Conservation (phyloP, 2,888 invertebrate species). For the Cephus rjabovi region DNA sequence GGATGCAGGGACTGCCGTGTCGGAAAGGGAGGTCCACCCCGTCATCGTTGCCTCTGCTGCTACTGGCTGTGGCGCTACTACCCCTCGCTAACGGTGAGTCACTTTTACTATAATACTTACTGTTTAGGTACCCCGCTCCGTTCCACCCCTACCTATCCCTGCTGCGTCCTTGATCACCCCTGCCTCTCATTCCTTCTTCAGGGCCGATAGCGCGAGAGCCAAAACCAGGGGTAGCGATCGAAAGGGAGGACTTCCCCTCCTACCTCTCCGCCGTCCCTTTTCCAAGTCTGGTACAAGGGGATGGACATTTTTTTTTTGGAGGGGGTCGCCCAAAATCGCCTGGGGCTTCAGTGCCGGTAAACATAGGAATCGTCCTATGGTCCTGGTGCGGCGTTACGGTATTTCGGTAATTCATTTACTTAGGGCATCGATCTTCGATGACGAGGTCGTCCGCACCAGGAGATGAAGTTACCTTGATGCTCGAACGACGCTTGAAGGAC, state of each 20-base stretch:
- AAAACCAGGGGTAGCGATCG: neutral
- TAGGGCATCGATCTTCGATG: slow-evolving; percentile 27
- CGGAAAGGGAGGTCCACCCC: slow-evolving; percentile 50
- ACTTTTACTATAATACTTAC: slow-evolving; percentile 42
- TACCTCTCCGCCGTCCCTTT: no score
- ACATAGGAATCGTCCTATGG: neutral
- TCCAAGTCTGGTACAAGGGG: neutral
- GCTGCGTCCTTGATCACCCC: no score
- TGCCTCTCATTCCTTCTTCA: no score
- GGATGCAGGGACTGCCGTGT: slow-evolving; percentile 57
- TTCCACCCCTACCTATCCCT: neutral
- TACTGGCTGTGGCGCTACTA: slow-evolving; percentile 43
- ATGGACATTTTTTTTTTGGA: slow-evolving; percentile 34
- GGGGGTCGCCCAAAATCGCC: slow-evolving; percentile 25
- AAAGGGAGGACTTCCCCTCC: neutral
- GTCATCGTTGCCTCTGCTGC: slow-evolving; percentile 49
- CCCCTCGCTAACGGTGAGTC: slow-evolving; percentile 62
- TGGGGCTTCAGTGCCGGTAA: neutral
- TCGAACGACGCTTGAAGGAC: no score
- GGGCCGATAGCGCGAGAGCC: no score
- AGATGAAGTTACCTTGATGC: no score
- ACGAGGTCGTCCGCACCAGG: no score
- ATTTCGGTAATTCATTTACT: slow-evolving; percentile 45
- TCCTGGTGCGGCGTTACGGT: slow-evolving; percentile 27
- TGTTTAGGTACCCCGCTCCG: neutral